phyloP scores from a whole-genome alignment of 2,797 vertebrate genomes.

The Cirrhinus mrigala region DNA sequence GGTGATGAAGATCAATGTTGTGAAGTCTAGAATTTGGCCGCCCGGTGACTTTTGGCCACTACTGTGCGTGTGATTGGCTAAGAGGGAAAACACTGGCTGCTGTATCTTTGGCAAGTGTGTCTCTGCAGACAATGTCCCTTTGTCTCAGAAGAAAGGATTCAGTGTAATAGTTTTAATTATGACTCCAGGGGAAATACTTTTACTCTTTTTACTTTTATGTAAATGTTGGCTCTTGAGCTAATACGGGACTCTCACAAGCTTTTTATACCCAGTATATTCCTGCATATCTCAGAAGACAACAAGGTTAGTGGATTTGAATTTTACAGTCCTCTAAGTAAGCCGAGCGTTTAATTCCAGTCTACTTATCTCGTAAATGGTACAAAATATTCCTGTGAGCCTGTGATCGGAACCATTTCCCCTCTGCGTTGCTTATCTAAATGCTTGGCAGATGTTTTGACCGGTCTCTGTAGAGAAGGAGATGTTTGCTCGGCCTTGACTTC shows the following conservation, averaged over 20 bases:
- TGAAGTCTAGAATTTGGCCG: conserved; percentile 25
- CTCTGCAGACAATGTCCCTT: conserved; percentile 72
- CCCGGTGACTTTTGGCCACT: conserved; percentile 49
- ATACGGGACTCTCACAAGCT: conserved; percentile 52
- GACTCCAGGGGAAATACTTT: conserved; percentile 63
- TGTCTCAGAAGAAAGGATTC: conserved; percentile 75
- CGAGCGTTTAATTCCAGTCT: conserved; percentile 22
- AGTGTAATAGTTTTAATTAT: conserved; percentile 73
- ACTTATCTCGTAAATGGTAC: conserved; percentile 56
- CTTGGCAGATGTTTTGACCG: conserved; percentile 57
- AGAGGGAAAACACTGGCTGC: conserved; percentile 57
- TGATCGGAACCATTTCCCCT: conserved; percentile 44
- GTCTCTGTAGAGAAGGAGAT: conserved; percentile 25
- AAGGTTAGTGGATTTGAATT: conserved; percentile 31
- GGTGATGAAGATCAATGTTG: not conserved
- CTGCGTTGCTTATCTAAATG: conserved; percentile 59
- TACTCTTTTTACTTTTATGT: conserved; percentile 61
- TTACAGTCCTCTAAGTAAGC: conserved; percentile 14
- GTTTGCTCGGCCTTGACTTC: conserved; percentile 52
- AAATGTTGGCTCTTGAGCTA: conserved; percentile 63
- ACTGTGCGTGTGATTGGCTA: conserved; percentile 70
- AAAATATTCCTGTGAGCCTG: conserved; percentile 39
- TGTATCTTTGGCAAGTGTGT: conserved; percentile 69
- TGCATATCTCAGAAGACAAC: not conserved
- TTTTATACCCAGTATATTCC: conserved; percentile 36